Evolutionary conservation across 2,797 vertebrate genomes (phyloP).

Genomic region (Sebastes kiyomatsui): DNA sequence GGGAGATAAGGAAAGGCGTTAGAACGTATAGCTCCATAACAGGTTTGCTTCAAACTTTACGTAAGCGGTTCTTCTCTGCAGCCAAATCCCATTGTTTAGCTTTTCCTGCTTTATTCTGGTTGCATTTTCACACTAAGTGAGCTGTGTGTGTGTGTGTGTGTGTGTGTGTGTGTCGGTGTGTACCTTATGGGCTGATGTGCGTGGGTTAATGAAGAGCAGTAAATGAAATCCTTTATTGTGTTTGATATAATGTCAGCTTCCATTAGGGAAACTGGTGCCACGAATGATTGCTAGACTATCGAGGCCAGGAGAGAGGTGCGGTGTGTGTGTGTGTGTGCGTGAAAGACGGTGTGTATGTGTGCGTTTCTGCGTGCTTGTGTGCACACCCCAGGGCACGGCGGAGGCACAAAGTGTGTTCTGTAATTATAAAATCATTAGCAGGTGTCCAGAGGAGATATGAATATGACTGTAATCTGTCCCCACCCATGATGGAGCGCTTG

Average conservation of each 20-base stretch:
- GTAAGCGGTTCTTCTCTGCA: conserved; percentile 80
- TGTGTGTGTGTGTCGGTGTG: conserved; percentile 63
- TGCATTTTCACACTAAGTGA: conserved; percentile 64
- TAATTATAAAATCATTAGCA: conserved; percentile 89
- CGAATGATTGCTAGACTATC: conserved; percentile 73
- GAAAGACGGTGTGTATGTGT: background rate
- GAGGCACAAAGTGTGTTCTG: conserved; percentile 71
- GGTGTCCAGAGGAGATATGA: conserved; percentile 87
- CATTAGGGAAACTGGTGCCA: conserved; percentile 84
- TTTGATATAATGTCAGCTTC: conserved; percentile 98
- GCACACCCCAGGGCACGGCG: conserved; percentile 61
- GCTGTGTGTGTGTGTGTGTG: conserved; percentile 10
- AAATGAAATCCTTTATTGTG: conserved; percentile 95
- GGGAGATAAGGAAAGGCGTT: conserved; percentile 30
- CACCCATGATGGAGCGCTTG: conserved; percentile 79
- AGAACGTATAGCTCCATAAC: conserved; percentile 20
- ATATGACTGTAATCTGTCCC: conserved; percentile 84
- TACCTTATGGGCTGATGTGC: conserved; percentile 51
- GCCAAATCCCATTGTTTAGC: conserved; percentile 78
- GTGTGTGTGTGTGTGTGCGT: conserved; percentile 2
- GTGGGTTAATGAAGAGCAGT: conserved; percentile 92
- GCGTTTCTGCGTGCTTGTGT: conserved; percentile 40
- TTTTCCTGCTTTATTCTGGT: conserved; percentile 51
- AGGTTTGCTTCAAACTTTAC: conserved; percentile 66
- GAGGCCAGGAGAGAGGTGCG: conserved; percentile 54